Evolutionary conservation across 2,113 vertebrate genomes (phyloP), one percentile per base, ranked within the genome.

Genomic region (Sebastes schlegelii): DNA sequence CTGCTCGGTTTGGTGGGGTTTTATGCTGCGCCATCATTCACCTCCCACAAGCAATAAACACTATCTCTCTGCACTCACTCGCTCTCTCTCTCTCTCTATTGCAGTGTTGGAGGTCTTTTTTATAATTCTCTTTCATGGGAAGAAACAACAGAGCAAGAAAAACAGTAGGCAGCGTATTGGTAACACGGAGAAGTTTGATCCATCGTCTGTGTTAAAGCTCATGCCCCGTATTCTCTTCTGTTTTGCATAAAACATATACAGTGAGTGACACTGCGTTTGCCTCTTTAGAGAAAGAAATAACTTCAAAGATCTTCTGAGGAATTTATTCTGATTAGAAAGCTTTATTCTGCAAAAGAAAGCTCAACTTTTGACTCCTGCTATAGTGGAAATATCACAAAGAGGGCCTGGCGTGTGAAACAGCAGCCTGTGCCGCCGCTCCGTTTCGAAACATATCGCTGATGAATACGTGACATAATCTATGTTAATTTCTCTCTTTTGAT

Each of bases 11-110:
- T 93, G 90, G 90, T 89, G 85, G 84, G 76, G 84, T 91, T 95
- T 95, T 95, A 95, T 95, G 92, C 93, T 80, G 79, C 76, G 79
- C 94, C 88, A 95, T 95, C 92, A 95, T 93, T 96, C 94, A 93
- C 91, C 93, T 94, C 92, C 93, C 94, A 92, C 89, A 92, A 94
- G 94, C 94, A 94, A 94, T 96, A 95, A 95, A 95, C 84, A 75
- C 92, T 88, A 86, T 90, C 91, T 89, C 90, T 86, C 86, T 66
- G 14, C 21, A 62, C 86, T 54, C 88, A 73, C 80, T 34, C 89
- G 76, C 80, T 10, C 79, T 70, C 45, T 62, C 63, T 68, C 78
- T 79, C 58, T 64, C 60, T 80, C 55, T 88, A 76, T 79, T 55
- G 77, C 85, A 74, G 67, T 79, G 69, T 82, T 48, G 83, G 72